phyloP scores from a whole-genome alignment of 2,888 invertebrate genomes.

The Nezara viridula region DNA sequence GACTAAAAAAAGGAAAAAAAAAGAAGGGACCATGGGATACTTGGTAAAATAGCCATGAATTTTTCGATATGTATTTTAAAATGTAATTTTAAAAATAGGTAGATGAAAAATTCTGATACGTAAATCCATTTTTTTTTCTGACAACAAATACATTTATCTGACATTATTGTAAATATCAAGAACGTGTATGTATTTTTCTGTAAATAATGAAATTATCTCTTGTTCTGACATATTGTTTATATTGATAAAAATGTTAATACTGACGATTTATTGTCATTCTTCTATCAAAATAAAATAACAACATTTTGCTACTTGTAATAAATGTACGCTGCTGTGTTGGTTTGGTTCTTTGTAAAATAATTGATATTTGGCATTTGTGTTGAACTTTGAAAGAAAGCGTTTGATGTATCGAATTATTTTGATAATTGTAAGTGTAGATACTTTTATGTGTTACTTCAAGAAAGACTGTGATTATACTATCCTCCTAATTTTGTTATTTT shows the following conservation, averaged over 20 bases:
- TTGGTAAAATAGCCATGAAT: not conserved
- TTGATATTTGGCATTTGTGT: not conserved
- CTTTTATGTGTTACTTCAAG: not conserved
- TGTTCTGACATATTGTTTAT: not conserved
- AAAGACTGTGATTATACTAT: not conserved
- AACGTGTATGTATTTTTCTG: not conserved
- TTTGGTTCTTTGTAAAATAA: not conserved
- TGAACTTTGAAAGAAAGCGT: not conserved
- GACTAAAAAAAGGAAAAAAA: not conserved
- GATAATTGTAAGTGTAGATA: not conserved
- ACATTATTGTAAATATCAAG: slow-evolving; percentile 1
- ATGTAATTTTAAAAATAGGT: not conserved
- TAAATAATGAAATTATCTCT: not conserved
- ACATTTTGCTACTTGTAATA: not conserved
- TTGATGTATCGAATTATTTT: not conserved
- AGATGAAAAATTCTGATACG: not conserved
- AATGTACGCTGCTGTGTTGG: not conserved
- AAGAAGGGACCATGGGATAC: not conserved
- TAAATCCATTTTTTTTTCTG: not conserved
- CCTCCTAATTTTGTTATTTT: not conserved
- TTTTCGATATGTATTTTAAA: not conserved
- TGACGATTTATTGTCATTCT: not conserved
- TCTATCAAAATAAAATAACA: not conserved
- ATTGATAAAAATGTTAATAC: not conserved
- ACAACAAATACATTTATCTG: not conserved